Base-by-base conservation (phyloP, 2,797 vertebrate genomes). In the Sphenopsis melanotis region DNA sequence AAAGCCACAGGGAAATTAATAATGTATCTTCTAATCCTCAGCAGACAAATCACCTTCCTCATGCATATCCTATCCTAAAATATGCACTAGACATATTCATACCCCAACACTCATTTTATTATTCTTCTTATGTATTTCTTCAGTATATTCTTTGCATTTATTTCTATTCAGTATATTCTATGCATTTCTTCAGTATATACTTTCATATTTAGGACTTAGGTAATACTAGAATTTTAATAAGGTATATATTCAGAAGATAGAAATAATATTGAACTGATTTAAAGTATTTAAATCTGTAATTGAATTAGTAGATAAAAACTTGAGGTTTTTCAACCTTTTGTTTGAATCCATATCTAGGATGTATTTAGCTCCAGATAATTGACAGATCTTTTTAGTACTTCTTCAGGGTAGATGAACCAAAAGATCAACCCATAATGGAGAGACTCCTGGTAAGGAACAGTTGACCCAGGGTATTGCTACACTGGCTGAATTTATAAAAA, bases 301-400 rank as follows among this genome's bases (percentile, higher is more conserved):
- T 69, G 18, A 77, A 77, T 42, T 74, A 32, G 2, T 30, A 53
- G 41, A 23, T 83, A 15, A 18, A 59, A 50, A 52, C 1, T 29
- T 70, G 7, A 2, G 0, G 0, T 10, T 72, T 59, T 49, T 24
- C 12, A n/a, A 1, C 15, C 14, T 70, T 89, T 68, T 42, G 2
- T 46, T 49, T 87, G 9, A 69, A n/a, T 77, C 14, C 8, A 7
- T 78, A 75, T 60, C n/a, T 24, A 37, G 12, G 16, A 61, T 57
- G 3, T 32, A 56, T 85, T 75, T 26, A 32, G 7, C 46, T 64
- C 5, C 32, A n/a, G 30, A 14, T 55, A 55, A 22, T 6, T 55
- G 52, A 55, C 32, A 14, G 14, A 55, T 55, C 9, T 22, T 55
- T 15, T 8, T 63, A 53, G 39, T 65, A 55, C 18, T 74, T 39